Percentiles rank a stretch among this genome's conserved stretches.
These are phyloP conservation scores for Chymomyza fuscimana DNA, from an alignment of 2,888 invertebrate genomes.

Conservation along the genomic window DNA sequence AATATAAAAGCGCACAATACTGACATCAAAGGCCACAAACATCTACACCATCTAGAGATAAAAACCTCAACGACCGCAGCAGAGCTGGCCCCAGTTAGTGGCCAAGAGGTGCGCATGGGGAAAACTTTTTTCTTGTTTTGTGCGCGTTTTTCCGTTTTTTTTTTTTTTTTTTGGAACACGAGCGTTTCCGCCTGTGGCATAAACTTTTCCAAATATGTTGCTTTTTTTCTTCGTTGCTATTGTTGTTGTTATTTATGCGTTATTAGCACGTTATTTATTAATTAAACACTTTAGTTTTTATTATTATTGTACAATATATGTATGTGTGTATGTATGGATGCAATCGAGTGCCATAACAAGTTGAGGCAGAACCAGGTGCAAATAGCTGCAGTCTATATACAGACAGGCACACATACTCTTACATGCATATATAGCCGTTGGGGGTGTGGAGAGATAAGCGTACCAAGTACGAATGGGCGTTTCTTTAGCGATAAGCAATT, in stretches of 20 bases:
- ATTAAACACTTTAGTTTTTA: slow-evolving; percentile 67
- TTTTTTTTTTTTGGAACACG: slow-evolving; percentile 11
- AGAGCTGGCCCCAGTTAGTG: slow-evolving; percentile 1
- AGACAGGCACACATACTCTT: background rate
- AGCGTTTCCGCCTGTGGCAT: background rate
- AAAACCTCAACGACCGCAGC: slow-evolving; percentile 24
- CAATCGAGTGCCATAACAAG: slow-evolving; percentile 42
- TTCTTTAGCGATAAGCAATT: slow-evolving; percentile 27
- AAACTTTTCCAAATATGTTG: background rate
- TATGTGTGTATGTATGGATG: slow-evolving; percentile 22
- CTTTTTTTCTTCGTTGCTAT: background rate
- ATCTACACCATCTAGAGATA: slow-evolving; percentile 11
- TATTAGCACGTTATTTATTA: slow-evolving; percentile 73
- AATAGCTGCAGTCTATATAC: background rate
- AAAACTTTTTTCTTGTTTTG: slow-evolving; percentile 21
- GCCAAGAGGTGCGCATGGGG: slow-evolving; percentile 4
- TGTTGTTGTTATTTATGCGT: slow-evolving; percentile 53
- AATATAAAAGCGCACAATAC: slow-evolving; percentile 59
- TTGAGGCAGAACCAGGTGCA: background rate
- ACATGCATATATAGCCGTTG: slow-evolving; percentile 8
- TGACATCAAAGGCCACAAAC: slow-evolving; percentile 57
- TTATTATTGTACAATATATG: background rate
- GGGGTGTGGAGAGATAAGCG: slow-evolving; percentile 47
- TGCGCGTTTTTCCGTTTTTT: slow-evolving; percentile 12
- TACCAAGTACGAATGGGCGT: slow-evolving; percentile 1